Base-by-base conservation (phyloP, 92 coral and sea anemone species). In the Palythoa caribaeorum region DNA sequence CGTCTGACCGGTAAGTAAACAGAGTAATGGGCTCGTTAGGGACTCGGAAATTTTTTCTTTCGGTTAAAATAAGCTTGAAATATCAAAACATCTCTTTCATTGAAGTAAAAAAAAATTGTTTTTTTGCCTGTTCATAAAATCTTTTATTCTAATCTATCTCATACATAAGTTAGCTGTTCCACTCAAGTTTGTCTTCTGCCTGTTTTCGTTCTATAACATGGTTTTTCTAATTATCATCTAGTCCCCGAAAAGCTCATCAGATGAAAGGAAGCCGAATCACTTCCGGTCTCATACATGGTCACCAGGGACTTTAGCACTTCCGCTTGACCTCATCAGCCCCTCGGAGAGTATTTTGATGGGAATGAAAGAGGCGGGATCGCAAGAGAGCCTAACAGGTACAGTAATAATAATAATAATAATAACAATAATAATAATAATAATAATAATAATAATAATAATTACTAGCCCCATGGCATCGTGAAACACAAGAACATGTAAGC, bases 201-300 rank as follows among this genome's bases (percentile, higher is more conserved):
- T 55, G 62, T 55, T 55, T 11, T 3, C 62, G 17, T 15, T 55
- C 62, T 11, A 55, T 11, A 11, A 15, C 1, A 20, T 20, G 3
- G 7, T 28, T n/a, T 54, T 17, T 36, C 20, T 11, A 12, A 9
- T 36, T 4, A 36, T 70, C 2, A 3, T 70, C 75, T 36, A 14
- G 13, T 15, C 28, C 38, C 12, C 35, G 68, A 77, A 77, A 54
- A 55, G 21, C 62, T n/a, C 53, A 28, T 59, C 83, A 6, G 83
- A 77, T 52, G 36, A 77, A 53, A 77, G 65, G 63, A 77, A 77
- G 28, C 19, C 83, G 12, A 54, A 77, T 36, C 83, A 77, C 48
- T 35, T 36, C 50, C 83, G 83, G 44, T 15, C 83, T 36, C 68
- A 77, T 54, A 77, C 83, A 17, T 77, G 83, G 83, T 77, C 83